Conservation (phyloP, 1,140 invertebrate species). For the Monochamus saltuarius region DNA sequence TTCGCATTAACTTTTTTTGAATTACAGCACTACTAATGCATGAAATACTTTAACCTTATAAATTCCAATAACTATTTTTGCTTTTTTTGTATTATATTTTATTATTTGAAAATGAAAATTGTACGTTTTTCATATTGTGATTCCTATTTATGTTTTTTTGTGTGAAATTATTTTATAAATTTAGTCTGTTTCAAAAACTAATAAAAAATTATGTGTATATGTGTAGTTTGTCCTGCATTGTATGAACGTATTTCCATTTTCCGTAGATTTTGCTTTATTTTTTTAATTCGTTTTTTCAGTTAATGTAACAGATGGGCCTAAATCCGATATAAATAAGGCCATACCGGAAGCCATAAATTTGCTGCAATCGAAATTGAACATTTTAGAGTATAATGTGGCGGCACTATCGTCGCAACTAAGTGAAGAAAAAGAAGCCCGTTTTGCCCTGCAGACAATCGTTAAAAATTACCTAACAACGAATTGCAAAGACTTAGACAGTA, state of each 20-base stretch:
- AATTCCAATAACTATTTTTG: no score
- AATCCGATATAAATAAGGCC: conserved; percentile 33
- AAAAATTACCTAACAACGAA: conserved; percentile 40
- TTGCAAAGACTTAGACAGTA: conserved; percentile 38
- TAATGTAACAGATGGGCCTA: conserved; percentile 29
- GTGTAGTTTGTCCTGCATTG: not conserved
- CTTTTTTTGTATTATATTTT: no score
- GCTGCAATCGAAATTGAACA: conserved; percentile 44
- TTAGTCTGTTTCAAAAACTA: not conserved
- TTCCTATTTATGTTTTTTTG: no score
- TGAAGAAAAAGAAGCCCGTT: conserved; percentile 46
- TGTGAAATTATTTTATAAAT: no score
- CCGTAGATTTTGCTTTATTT: conserved; percentile 3
- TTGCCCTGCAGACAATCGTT: conserved; percentile 45
- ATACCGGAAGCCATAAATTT: conserved; percentile 33
- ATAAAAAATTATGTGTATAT: conserved; percentile 1
- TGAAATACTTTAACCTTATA: not conserved
- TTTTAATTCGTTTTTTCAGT: conserved; percentile 33
- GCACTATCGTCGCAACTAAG: conserved; percentile 41
- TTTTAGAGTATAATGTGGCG: conserved; percentile 44
- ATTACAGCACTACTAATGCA: not conserved
- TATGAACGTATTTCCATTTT: conserved; percentile 1
- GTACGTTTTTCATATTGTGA: no score
- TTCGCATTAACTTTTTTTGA: conserved; percentile 8
- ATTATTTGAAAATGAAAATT: no score